Evolutionary conservation across 2,888 invertebrate genomes (phyloP).

Genomic region (Hyles lineata): DNA sequence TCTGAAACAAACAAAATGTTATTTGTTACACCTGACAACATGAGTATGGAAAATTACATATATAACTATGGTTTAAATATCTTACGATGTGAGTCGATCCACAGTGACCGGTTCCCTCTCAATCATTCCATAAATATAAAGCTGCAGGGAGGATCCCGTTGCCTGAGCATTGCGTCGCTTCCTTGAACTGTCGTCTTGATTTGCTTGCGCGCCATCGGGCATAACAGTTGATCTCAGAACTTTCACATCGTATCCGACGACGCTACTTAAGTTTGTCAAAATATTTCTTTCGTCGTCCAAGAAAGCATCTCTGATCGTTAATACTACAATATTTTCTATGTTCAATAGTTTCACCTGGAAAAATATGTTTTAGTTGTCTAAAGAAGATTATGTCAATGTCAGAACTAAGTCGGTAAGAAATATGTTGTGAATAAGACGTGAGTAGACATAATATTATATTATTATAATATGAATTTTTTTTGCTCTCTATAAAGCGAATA

Average conservation of each 20-base stretch:
- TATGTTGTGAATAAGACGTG: too few species aligned
- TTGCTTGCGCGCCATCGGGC: constrained; percentile 49
- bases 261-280: constrained; percentile 58
- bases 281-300: constrained; percentile 68
- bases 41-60: not conserved
- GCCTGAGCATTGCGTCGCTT: constrained; percentile 47
- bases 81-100: constrained; percentile 62
- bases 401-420: too few species aligned
- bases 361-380: constrained; percentile 34
- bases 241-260: constrained; percentile 72
- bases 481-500: not conserved
- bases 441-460: too few species aligned
- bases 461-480: too few species aligned
- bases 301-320: constrained; percentile 70
- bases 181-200: constrained; percentile 45
- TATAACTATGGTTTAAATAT: constrained; percentile 23
- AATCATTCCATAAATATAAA: constrained; percentile 71
- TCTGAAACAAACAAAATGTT: constrained; percentile 54
- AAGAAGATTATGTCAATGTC: constrained; percentile 30
- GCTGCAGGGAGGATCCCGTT: constrained; percentile 59
- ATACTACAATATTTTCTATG: constrained; percentile 68
- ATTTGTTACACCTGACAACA: constrained; percentile 22
- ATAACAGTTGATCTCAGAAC: constrained; percentile 69
- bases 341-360: constrained; percentile 76
- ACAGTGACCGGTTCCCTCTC: constrained; percentile 65